These are phyloP conservation scores for Zaprionus africanus DNA, from an alignment of 1,140 invertebrate species.

Conservation along the genomic window DNA sequence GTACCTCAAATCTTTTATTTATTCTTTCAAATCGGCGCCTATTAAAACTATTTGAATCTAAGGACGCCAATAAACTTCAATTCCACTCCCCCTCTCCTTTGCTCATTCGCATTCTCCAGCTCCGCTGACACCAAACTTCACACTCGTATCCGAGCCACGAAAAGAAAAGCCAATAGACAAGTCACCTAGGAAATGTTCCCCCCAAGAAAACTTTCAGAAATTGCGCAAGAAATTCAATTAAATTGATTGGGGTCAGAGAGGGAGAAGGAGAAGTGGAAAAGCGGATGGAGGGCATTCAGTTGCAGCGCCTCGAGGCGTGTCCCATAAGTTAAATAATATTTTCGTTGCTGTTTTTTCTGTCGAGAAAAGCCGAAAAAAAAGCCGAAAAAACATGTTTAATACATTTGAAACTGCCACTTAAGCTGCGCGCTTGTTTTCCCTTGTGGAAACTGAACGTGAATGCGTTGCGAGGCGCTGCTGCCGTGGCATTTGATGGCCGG, in stretches of 20 bases:
- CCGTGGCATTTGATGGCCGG: constrained; percentile 6
- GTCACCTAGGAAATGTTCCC: constrained; percentile 13
- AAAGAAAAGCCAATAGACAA: constrained; percentile 14
- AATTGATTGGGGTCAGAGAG: constrained; percentile 58
- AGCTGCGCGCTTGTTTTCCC: constrained; percentile 7
- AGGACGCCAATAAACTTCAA: background rate
- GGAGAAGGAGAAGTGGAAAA: no score
- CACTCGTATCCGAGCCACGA: background rate
- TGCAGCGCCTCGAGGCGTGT: constrained; percentile 11
- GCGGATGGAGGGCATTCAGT: background rate
- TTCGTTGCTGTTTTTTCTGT: background rate
- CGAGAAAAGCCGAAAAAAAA: background rate
- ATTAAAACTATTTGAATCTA: no score
- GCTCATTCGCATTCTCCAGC: background rate
- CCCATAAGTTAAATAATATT: constrained; percentile 43
- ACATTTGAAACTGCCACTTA: constrained; percentile 25
- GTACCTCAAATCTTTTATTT: no score
- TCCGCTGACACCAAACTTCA: background rate
- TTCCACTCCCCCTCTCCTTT: background rate
- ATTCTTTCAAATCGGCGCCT: no score
- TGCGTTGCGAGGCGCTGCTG: background rate
- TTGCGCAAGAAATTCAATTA: constrained; percentile 56
- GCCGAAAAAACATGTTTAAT: constrained; percentile 26
- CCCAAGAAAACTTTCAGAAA: constrained; percentile 25
- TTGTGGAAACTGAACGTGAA: constrained; percentile 19